Evolutionary conservation across 2,888 invertebrate genomes (phyloP).

Genomic region (Apeira syringaria): DNA sequence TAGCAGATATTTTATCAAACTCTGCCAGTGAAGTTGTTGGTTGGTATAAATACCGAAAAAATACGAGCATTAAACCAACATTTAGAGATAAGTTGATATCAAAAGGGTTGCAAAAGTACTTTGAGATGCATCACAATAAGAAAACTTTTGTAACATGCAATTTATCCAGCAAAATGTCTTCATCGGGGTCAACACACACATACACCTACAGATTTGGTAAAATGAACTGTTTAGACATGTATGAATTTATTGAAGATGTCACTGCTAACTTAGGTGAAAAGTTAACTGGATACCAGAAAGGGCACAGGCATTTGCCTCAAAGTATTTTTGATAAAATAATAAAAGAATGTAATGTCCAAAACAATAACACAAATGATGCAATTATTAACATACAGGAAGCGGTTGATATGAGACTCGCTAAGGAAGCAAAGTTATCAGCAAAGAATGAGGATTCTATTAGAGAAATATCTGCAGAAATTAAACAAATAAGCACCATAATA

Average conservation of each 20-base stretch:
- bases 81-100: conserved; percentile 86
- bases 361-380: conserved; percentile 64
- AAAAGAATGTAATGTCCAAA: conserved; percentile 64
- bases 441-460: conserved; percentile 67
- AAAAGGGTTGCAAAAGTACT: conserved; percentile 83
- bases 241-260: conserved; percentile 78
- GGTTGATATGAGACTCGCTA: conserved; percentile 61
- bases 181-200: conserved; percentile 83
- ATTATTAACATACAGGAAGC: conserved; percentile 72
- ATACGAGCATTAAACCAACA: conserved; percentile 80
- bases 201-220: conserved; percentile 86
- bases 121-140: conserved; percentile 76
- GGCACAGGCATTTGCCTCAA: conserved; percentile 55
- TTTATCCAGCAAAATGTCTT: conserved; percentile 78
- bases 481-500: conserved; percentile 69
- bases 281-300: conserved; percentile 71
- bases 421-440: conserved; percentile 69
- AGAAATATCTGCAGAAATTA: conserved; percentile 74
- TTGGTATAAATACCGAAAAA: conserved; percentile 86
- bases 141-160: conserved; percentile 86
- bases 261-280: conserved; percentile 82
- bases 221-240: conserved; percentile 79
- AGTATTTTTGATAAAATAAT: conserved; percentile 72
- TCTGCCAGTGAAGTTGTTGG: conserved; percentile 85
- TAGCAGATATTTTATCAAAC: conserved; percentile 77